These are phyloP conservation scores for Mesembrinibis cayennensis DNA, from an alignment of 2,113 vertebrate species.

Conservation along the genomic window DNA sequence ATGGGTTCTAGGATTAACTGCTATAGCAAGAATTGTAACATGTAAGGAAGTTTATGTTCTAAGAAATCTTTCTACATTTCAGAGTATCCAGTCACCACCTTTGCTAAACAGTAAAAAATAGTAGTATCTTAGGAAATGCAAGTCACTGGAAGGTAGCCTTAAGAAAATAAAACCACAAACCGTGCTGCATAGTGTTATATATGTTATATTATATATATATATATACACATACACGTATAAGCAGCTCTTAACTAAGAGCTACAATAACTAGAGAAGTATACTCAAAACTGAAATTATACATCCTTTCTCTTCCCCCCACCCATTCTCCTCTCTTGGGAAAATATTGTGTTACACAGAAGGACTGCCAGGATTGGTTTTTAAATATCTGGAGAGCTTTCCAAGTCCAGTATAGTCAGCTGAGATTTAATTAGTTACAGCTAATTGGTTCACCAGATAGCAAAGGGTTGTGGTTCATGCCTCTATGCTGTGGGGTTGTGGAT, in stretches of 20 bases:
- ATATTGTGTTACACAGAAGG: background rate
- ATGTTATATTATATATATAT: no score
- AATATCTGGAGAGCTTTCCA: background rate
- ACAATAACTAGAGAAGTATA: background rate
- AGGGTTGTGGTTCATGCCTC: background rate
- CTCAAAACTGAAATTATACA: background rate
- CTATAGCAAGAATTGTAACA: background rate
- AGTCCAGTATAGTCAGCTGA: background rate
- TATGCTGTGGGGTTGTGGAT: background rate
- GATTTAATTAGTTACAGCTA: background rate
- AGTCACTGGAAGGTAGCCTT: background rate
- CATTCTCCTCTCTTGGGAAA: background rate
- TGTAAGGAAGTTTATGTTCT: background rate
- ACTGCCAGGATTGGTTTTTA: background rate
- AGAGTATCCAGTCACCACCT: background rate
- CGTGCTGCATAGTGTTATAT: background rate
- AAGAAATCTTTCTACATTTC: background rate
- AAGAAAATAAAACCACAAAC: background rate
- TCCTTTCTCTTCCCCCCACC: background rate
- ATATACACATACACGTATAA: fast-evolving
- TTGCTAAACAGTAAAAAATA: background rate
- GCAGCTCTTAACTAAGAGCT: background rate
- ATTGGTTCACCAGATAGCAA: background rate
- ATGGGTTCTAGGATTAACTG: background rate
- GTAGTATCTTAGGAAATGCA: background rate